A percentile compares a stretch with the other conserved stretches of the same genome.
phyloP scores from a whole-genome alignment of 2,797 vertebrate genomes.

The Danio albolineatus region DNA sequence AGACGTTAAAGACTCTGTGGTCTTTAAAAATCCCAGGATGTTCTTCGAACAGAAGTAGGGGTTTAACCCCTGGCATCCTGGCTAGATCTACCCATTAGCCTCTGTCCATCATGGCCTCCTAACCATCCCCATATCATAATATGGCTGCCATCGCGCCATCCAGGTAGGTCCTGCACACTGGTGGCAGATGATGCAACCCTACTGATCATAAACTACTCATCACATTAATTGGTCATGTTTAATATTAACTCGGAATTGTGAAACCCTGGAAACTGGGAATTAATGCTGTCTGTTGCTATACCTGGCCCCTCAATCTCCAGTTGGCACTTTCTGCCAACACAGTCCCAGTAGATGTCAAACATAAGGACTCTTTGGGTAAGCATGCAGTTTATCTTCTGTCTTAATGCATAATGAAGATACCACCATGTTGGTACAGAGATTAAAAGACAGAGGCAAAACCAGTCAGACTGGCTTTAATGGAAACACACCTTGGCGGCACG shows the following conservation, averaged over 20 bases:
- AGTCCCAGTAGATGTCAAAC: constrained; percentile 58
- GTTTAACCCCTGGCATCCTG: too few relatives aligned
- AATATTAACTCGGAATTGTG: constrained; percentile 6
- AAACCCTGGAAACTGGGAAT: constrained; percentile 24
- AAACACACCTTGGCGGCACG: constrained; percentile 25
- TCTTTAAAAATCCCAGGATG: too few relatives aligned
- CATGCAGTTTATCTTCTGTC: constrained; percentile 50
- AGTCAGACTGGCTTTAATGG: constrained; percentile 35
- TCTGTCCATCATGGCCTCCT: too few relatives aligned
- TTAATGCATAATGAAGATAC: constrained; percentile 28
- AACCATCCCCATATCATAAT: too few relatives aligned
- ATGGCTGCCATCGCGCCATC: too few relatives aligned
- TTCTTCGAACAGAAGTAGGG: too few relatives aligned
- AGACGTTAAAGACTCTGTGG: too few relatives aligned
- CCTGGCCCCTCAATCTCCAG: constrained; percentile 44
- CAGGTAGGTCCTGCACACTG: constrained; percentile 10
- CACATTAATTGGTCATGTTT: constrained; percentile 42
- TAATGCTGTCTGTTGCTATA: constrained; percentile 15
- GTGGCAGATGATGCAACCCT: too few relatives aligned
- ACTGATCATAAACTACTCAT: constrained; percentile 26
- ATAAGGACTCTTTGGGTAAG: constrained; percentile 34
- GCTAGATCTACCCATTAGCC: too few relatives aligned
- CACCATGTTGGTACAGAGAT: constrained; percentile 34
- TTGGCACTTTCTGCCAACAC: constrained; percentile 57
- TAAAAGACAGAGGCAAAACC: constrained; percentile 34